A percentile compares a stretch with the other conserved stretches of the same genome.
Conservation (phyloP, 2,113 vertebrate genomes). For the Rhea americana region DNA sequence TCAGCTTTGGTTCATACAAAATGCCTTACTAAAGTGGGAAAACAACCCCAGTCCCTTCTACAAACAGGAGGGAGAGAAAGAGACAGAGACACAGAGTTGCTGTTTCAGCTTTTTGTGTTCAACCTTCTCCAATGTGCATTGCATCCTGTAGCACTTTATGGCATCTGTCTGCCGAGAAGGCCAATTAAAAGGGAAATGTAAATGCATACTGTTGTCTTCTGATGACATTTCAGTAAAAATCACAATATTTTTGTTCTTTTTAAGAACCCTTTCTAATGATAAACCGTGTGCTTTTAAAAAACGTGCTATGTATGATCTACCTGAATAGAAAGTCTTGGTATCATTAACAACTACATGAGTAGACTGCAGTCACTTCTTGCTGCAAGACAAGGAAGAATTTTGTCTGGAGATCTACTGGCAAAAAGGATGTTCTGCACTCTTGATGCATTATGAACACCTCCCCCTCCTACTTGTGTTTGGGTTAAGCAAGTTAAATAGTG, state of each 20-base stretch:
- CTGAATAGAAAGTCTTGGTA: background rate
- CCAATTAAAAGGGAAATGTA: slow-evolving; percentile 20
- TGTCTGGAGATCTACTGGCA: background rate
- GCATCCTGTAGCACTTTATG: background rate
- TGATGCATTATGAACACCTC: background rate
- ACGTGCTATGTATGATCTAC: background rate
- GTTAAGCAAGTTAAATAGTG: background rate
- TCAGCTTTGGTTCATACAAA: background rate
- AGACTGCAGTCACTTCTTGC: background rate
- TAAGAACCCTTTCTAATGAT: background rate
- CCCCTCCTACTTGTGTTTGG: background rate
- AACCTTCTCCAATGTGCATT: background rate
- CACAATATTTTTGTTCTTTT: slow-evolving; percentile 7
- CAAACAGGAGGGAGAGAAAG: background rate
- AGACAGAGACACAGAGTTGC: background rate
- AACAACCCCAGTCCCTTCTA: background rate
- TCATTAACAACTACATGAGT: background rate
- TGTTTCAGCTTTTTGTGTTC: background rate
- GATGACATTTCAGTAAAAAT: background rate
- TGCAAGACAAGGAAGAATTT: background rate
- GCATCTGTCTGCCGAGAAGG: background rate
- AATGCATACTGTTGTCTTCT: background rate
- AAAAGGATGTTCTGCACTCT: background rate
- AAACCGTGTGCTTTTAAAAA: background rate
- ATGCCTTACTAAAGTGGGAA: background rate